Evolutionary conservation across 1,140 invertebrate species (phyloP).

Genomic region (Neodiprion lecontei): DNA sequence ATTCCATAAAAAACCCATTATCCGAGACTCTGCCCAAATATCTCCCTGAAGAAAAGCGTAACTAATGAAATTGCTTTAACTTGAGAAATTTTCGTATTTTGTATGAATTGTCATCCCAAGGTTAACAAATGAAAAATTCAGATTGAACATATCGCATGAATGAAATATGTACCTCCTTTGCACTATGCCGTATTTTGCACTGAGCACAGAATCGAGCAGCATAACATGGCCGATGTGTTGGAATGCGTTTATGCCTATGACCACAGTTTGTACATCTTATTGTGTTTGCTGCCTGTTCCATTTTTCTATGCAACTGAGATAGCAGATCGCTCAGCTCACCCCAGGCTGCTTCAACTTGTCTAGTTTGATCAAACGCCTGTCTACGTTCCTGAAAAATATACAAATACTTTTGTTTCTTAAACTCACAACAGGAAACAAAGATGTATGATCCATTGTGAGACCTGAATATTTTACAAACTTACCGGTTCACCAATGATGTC

Average conservation of each 20-base stretch:
- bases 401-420: not conserved
- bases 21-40: conserved; percentile 92
- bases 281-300: conserved; percentile 90
- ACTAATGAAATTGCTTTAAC: conserved; percentile 13
- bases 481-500: conserved; percentile 93
- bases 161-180: conserved; percentile 76
- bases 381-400: conserved; percentile 73
- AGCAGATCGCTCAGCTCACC: conserved; percentile 82
- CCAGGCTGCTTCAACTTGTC: conserved; percentile 84
- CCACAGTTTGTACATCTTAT: conserved; percentile 92
- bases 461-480: conserved; percentile 36
- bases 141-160: conserved; percentile 12
- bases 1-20: conserved; percentile 88
- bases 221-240: conserved; percentile 85
- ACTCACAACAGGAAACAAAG: not conserved
- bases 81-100: conserved; percentile 15
- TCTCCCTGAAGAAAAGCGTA: conserved; percentile 74
- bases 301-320: conserved; percentile 88
- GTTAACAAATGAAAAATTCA: not conserved
- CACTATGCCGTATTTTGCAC: conserved; percentile 90
- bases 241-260: conserved; percentile 83
- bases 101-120: conserved; percentile 21
- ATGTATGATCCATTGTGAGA: not conserved
- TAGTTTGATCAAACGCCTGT: conserved; percentile 80
- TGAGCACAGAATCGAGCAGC: conserved; percentile 88